Base-by-base conservation (phyloP, 1,140 invertebrate genomes). In the Caenorhabditis briggsae region DNA sequence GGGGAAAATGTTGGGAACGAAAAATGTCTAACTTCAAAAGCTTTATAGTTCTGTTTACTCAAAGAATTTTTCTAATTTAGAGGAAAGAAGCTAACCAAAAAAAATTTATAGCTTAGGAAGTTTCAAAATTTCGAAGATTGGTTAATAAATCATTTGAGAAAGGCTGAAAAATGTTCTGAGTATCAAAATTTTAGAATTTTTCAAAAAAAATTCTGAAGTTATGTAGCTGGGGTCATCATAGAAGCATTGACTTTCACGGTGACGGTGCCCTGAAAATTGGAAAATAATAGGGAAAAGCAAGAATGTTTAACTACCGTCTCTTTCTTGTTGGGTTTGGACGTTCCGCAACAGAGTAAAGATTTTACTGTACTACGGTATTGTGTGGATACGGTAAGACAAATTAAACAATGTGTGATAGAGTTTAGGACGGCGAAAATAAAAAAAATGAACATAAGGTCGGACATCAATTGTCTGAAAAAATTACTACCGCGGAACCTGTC, bases 361-460 rank as follows among this genome's bases (percentile, higher is more conserved):
- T 70, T 70, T 0, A 46, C 64, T 7, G 33, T 18, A 43, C 18
- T 70, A 33, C 64, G 33, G 23, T 70, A 70, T 11, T 70, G 64
- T 2, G 64, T 18, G 43, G 64, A 70, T 8, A 70, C 64, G 3
- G 64, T n/a, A 16, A 70, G 64, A n/a, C 64, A 70, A 43, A 70
- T 70, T 23, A 70, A 46, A 41, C 64, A 70, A 46, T 70, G 64
- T 18, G 64, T 43, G 5, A 18, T 70, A 12, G 64, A 33, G 41
- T 70, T 70, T 18, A 70, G 2, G 3, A 41, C 16, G 5, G 43
- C 64, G 11, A 70, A 70, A 7, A 70, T 16, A 5, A 11, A 16
- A 18, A 70, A 70, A 18, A 70, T 70, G 3, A 18, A 2, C 20
- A 70, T 46, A 5, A 70, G 64, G 3, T 46, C 41, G 11, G 5